Percentiles rank a stretch among this genome's conserved stretches.
These are phyloP conservation scores for Hippocampus zosterae DNA, from an alignment of 2,113 vertebrate genomes.

Conservation along the genomic window DNA sequence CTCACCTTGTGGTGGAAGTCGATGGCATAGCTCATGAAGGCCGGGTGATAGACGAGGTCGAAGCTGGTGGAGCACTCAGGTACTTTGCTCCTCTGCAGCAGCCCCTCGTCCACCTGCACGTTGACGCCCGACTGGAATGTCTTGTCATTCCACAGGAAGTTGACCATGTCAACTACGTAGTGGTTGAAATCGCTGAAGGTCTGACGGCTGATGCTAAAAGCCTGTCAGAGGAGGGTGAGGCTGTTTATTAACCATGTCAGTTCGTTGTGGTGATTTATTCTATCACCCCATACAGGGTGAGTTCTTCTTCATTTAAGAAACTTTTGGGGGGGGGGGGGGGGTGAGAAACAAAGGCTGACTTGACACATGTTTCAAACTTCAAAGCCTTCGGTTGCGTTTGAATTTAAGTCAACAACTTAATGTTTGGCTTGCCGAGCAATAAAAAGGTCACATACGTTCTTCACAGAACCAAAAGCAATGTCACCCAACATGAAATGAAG, in stretches of 20 bases:
- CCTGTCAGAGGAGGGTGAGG: conserved; percentile 38
- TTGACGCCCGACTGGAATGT: conserved; percentile 68
- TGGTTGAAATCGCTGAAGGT: conserved; percentile 83
- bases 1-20: conserved; percentile 82
- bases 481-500: neutral
- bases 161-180: conserved; percentile 81
- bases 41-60: conserved; percentile 84
- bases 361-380: conserved; percentile 23
- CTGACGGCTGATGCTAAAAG: conserved; percentile 78
- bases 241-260: neutral
- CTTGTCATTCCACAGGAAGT: conserved; percentile 84
- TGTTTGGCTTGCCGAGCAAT: neutral
- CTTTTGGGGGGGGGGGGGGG: too few relatives aligned
- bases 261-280: conserved; percentile 27
- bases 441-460: neutral
- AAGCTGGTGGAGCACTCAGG: conserved; percentile 69
- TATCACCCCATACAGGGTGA: conserved; percentile 18
- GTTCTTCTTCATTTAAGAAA: conserved; percentile 27
- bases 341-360: conserved; percentile 1
- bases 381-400: conserved; percentile 10
- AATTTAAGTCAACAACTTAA: conserved; percentile 32
- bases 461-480: neutral
- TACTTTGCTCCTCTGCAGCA: conserved; percentile 69
- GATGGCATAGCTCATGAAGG: conserved; percentile 76
- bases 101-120: conserved; percentile 62